These are phyloP conservation scores for Echeneis naucrates DNA, from an alignment of 2,797 vertebrate genomes.

Conservation along the genomic window DNA sequence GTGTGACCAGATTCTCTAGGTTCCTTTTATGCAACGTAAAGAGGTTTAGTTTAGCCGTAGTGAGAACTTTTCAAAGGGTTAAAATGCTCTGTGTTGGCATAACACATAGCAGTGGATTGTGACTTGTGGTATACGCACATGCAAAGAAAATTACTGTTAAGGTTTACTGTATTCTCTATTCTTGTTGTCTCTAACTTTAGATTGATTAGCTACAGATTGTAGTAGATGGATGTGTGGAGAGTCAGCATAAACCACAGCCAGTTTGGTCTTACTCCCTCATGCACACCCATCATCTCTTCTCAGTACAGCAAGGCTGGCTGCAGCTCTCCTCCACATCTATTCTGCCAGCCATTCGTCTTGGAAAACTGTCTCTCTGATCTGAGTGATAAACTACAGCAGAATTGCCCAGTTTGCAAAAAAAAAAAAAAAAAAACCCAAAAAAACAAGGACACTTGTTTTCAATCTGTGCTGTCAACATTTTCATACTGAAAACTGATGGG, in stretches of 20 bases:
- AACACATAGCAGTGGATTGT: slow-evolving; percentile 35
- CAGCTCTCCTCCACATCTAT: slow-evolving; percentile 80
- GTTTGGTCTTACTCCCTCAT: slow-evolving; percentile 83
- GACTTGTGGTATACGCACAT: slow-evolving; percentile 52
- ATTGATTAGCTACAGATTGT: slow-evolving; percentile 89
- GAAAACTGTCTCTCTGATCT: slow-evolving; percentile 84
- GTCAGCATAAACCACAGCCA: slow-evolving; percentile 88
- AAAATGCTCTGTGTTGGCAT: slow-evolving; percentile 16
- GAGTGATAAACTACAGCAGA: slow-evolving; percentile 87
- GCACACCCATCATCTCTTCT: slow-evolving; percentile 83
- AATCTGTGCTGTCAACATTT: slow-evolving; percentile 86
- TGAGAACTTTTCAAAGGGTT: background rate
- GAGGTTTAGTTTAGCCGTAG: background rate
- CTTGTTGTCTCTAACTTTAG: slow-evolving; percentile 83
- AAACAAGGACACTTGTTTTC: slow-evolving; percentile 86
- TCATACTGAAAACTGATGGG: slow-evolving; percentile 82
- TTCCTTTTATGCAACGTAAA: slow-evolving; percentile 8
- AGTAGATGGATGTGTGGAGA: slow-evolving; percentile 86
- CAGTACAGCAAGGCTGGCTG: slow-evolving; percentile 76
- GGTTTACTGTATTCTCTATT: slow-evolving; percentile 77
- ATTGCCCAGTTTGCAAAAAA: slow-evolving; percentile 86
- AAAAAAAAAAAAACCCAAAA: no score
- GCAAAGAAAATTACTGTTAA: slow-evolving; percentile 69
- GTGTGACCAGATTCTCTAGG: slow-evolving; percentile 2
- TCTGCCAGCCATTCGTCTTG: slow-evolving; percentile 84